Conservation (phyloP, 2,797 vertebrate genomes). For the Nannoperca obscura region DNA sequence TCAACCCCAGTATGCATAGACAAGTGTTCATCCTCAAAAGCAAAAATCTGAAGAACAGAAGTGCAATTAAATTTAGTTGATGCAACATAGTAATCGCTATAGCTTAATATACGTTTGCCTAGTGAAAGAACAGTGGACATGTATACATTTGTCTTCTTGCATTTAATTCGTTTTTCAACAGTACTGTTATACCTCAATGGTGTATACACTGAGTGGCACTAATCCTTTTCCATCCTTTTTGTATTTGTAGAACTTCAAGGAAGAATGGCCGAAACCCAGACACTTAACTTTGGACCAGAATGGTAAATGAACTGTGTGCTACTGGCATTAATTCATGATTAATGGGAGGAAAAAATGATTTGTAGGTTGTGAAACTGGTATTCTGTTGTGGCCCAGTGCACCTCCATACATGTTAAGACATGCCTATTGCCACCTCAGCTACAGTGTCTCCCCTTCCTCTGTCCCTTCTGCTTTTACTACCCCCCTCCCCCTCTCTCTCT, state of each 20-base stretch:
- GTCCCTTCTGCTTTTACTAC: constrained; percentile 34
- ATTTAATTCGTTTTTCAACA: not conserved
- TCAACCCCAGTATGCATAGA: not conserved
- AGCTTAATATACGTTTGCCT: not conserved
- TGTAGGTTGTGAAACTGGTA: constrained; percentile 57
- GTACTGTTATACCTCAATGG: not conserved
- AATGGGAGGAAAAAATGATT: constrained; percentile 12
- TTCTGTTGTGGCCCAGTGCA: not conserved
- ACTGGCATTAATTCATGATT: constrained; percentile 22
- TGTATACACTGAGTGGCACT: constrained; percentile 1
- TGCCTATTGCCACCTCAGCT: constrained; percentile 30
- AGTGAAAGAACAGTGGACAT: not conserved
- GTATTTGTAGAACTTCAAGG: constrained; percentile 82
- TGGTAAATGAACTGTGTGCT: constrained; percentile 93
- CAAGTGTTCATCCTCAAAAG: not conserved
- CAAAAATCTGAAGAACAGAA: not conserved
- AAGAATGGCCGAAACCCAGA: constrained; percentile 99
- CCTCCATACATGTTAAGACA: constrained; percentile 43
- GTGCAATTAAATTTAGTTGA: not conserved
- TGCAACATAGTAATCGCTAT: not conserved
- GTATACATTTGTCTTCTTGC: not conserved
- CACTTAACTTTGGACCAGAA: constrained; percentile 99
- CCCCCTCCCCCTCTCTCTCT: constrained; percentile 34
- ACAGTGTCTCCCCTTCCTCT: constrained; percentile 32
- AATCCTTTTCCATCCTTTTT: constrained; percentile 44